A percentile compares a stretch with the other conserved stretches of the same genome.
Conservation (phyloP, 1,140 invertebrate genomes). For the Physella acuta region DNA sequence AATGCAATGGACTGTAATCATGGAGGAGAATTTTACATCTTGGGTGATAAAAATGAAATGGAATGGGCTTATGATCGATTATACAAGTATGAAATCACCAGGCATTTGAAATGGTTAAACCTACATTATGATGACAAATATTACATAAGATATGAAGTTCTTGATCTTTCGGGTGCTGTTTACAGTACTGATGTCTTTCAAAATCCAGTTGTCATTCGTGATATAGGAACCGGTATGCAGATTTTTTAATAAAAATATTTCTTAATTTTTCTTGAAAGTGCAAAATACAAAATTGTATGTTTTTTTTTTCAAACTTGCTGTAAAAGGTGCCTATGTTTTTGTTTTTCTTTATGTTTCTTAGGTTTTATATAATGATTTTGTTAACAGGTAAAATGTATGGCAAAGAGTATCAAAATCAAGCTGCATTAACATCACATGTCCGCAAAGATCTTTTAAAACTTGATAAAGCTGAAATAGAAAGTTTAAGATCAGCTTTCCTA, state of each 20-base stretch:
- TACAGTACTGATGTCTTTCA: slow-evolving; percentile 4
- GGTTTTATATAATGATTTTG: background rate
- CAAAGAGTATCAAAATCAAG: too few relatives aligned
- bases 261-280: too few relatives aligned
- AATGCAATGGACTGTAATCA: background rate
- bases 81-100: slow-evolving; percentile 35
- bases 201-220: slow-evolving; percentile 19
- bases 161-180: slow-evolving; percentile 18
- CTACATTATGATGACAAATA: slow-evolving; percentile 26
- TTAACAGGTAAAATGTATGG: slow-evolving; percentile 21
- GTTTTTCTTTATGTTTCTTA: too few relatives aligned
- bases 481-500: slow-evolving; percentile 28
- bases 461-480: slow-evolving; percentile 28
- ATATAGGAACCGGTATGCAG: slow-evolving; percentile 20
- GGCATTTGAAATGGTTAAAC: slow-evolving; percentile 8
- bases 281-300: too few relatives aligned
- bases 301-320: too few relatives aligned
- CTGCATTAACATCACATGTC: too few relatives aligned
- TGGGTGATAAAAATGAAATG: slow-evolving; percentile 33
- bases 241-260: too few relatives aligned
- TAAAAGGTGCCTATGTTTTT: too few relatives aligned
- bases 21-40: slow-evolving; percentile 35
- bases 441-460: slow-evolving; percentile 24
- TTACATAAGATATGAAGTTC: slow-evolving; percentile 22
- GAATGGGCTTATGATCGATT: slow-evolving; percentile 31